Percentiles rank a stretch among this genome's conserved stretches.
Conservation (phyloP, 2,113 vertebrate species). For the Nettapus auritus region DNA sequence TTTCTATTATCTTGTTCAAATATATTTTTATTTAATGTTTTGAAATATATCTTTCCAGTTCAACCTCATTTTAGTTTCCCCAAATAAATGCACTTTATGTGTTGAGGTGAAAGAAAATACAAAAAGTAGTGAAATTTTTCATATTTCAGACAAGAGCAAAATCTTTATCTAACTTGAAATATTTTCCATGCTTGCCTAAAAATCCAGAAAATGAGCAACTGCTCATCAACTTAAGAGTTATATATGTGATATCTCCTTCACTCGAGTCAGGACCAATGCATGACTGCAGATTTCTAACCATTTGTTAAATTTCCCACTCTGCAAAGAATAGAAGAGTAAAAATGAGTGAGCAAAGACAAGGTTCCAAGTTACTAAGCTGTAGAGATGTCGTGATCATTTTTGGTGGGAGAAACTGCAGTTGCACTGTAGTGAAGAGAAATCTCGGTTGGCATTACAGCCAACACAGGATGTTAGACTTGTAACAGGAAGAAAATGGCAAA, state of each 20-base stretch:
- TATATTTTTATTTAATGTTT: conserved; percentile 38
- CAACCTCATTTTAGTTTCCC: neutral
- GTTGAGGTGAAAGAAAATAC: neutral
- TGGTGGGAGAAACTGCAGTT: neutral
- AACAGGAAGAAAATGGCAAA: neutral
- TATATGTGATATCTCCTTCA: neutral
- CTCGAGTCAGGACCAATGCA: conserved; percentile 1
- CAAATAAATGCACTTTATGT: neutral
- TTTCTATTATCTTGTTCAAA: conserved; percentile 54
- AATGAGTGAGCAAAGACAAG: neutral
- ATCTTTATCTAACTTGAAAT: conserved; percentile 34
- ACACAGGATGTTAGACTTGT: neutral
- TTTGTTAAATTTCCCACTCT: conserved; percentile 22
- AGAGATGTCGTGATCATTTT: neutral
- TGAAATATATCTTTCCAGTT: neutral
- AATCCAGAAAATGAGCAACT: conserved; percentile 34
- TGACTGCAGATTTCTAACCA: neutral
- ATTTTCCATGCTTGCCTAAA: conserved; percentile 49
- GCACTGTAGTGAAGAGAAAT: neutral
- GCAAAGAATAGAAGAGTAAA: neutral
- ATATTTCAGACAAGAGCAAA: conserved; percentile 1
- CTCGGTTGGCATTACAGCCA: neutral
- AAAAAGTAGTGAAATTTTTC: neutral
- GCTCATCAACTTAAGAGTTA: conserved; percentile 12
- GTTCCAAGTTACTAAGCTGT: conserved; percentile 41